These are phyloP conservation scores for Folsomia manolachei DNA, from an alignment of 2,888 invertebrate genomes.

Conservation along the genomic window DNA sequence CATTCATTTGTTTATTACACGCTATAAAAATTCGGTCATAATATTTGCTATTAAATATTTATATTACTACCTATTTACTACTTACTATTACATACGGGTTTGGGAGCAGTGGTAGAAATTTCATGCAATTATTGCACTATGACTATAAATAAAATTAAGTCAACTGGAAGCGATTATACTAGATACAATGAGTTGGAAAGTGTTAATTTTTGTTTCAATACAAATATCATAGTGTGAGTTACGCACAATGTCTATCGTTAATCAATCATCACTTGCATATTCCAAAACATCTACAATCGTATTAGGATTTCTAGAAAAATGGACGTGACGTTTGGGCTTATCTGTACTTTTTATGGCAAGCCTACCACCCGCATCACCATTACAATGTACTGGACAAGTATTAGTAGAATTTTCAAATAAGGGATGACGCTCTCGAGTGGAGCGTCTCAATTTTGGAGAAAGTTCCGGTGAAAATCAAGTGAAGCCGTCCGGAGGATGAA, in stretches of 20 bases:
- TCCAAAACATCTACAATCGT: slow-evolving; percentile 42
- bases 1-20: background rate
- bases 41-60: background rate
- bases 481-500: slow-evolving; percentile 40
- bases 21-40: background rate
- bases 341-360: too few species aligned
- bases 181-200: too few species aligned
- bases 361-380: background rate
- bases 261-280: slow-evolving; percentile 38
- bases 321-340: slow-evolving; percentile 40
- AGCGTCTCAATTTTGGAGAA: background rate
- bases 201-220: too few species aligned
- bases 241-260: too few species aligned
- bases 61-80: background rate
- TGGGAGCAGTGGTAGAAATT: too few species aligned
- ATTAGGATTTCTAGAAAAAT: slow-evolving; percentile 35
- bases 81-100: slow-evolving; percentile 25
- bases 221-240: too few species aligned
- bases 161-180: too few species aligned
- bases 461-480: slow-evolving; percentile 40
- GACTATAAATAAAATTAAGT: too few species aligned
- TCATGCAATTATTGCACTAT: too few species aligned
- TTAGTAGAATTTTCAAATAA: background rate
- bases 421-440: background rate
- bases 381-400: background rate